A percentile compares a stretch with the other conserved stretches of the same genome.
phyloP scores from a whole-genome alignment of 2,113 vertebrate genomes.

The Ammospiza nelsoni region DNA sequence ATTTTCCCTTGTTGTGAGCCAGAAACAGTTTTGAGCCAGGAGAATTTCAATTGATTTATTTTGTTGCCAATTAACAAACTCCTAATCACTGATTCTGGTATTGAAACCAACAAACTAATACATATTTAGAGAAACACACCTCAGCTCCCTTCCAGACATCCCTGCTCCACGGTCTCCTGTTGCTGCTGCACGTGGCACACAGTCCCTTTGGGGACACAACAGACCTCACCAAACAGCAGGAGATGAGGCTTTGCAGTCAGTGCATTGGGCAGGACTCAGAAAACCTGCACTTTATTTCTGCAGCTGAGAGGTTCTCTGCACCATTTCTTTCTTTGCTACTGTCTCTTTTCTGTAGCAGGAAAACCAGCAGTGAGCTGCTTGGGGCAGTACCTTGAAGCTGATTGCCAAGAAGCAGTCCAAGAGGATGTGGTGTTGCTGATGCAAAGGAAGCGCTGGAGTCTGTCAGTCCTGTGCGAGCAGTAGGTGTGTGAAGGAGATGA shows the following conservation, averaged over 20 bases:
- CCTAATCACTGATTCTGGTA: not conserved
- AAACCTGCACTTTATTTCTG: not conserved
- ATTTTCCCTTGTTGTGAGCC: not conserved
- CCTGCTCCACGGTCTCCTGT: not conserved
- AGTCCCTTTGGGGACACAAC: not conserved
- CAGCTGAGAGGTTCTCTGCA: not conserved
- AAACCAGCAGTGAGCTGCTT: not conserved
- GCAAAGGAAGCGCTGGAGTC: not conserved
- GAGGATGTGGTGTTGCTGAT: not conserved
- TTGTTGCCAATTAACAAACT: conserved; percentile 15
- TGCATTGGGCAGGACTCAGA: not conserved
- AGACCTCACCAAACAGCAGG: not conserved
- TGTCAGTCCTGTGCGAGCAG: not conserved
- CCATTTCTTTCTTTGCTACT: not conserved
- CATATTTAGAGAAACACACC: not conserved
- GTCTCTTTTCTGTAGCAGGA: not conserved
- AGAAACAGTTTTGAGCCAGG: not conserved
- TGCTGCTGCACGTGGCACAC: not conserved
- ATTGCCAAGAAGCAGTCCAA: not conserved
- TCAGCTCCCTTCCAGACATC: not conserved
- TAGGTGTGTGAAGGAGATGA: not conserved
- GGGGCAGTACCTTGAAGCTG: not conserved
- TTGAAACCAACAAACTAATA: not conserved
- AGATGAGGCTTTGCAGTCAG: not conserved
- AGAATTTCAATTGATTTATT: not conserved